Base-by-base conservation (phyloP, 1,140 invertebrate species). In the Gryllus bimaculatus region DNA sequence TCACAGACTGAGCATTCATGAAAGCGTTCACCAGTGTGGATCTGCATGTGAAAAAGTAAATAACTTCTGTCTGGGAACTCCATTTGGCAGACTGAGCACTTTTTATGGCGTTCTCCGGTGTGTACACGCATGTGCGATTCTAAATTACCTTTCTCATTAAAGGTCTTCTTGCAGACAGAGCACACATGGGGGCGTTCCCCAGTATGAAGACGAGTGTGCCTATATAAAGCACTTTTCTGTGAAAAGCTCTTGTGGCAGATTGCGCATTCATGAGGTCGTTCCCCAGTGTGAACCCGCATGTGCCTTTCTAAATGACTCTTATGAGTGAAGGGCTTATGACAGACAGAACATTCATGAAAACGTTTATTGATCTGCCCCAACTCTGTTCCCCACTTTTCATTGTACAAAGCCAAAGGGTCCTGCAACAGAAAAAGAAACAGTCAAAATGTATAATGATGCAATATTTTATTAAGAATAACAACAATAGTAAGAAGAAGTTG, bases 81-180 rank as follows among this genome's bases (percentile, higher is more conserved):
- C 10, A 10, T 66, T 10, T 66, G 18, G 10, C 76, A 77, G 7
- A 48, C 39, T 8, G 20, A 47, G 18, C 80, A 81, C 54, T 78
- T 80, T 75, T 82, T 81, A 18, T 78, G 81, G 12, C 80, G 74
- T 47, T 82, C 82, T 48, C 82, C 82, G 13, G 81, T 82, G 39
- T 82, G 82, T 8, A 79, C n/a, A 20, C 81, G 75, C 80, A 82
- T 82, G 73, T 82, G 82, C 74, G 80, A 80, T n/a, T 78, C 48
- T 26, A 82, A 79, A 79, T 82, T 82, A 76, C 81, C 80, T 78
- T 80, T 82, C 7, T 81, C 80, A 66, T 80, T 79, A 77, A 82
- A 82, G n/a, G 75, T 73, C 48, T 80, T 80, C 13, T 74, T 49
- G 66, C 82, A 82, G 47, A 81, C 77, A 10, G 81, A 79, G 79